Evolutionary conservation across 1,140 invertebrate genomes (phyloP).

Genomic region (Euwallacea fornicatus): DNA sequence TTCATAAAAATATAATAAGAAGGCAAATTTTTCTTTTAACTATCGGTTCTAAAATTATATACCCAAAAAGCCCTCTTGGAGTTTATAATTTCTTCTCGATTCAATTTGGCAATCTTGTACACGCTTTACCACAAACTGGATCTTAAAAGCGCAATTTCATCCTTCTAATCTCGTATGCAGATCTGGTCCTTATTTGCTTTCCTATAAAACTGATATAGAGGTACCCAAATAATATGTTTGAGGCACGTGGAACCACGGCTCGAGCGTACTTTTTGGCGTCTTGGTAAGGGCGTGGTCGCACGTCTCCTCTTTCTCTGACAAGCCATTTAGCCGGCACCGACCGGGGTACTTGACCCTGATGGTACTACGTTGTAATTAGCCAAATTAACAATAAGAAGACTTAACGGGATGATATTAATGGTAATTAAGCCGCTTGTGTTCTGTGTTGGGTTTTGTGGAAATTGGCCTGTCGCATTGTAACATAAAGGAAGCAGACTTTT

Average conservation of each 20-base stretch:
- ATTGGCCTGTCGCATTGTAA: neutral
- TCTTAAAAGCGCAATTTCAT: no score
- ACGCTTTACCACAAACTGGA: no score
- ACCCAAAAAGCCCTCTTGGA: no score
- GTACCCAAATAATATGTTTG: constrained; percentile 16
- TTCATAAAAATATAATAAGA: no score
- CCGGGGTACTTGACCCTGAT: constrained; percentile 27
- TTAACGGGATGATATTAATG: constrained; percentile 22
- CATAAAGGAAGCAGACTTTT: no score
- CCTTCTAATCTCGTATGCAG: constrained; percentile 23
- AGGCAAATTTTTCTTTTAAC: no score
- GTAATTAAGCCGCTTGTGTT: constrained; percentile 28
- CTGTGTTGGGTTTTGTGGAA: constrained; percentile 14
- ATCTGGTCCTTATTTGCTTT: constrained; percentile 13
- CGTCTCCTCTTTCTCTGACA: constrained; percentile 21
- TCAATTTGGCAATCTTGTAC: no score
- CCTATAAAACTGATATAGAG: constrained; percentile 1
- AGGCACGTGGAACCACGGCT: constrained; percentile 19
- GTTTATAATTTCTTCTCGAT: no score
- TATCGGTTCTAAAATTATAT: no score
- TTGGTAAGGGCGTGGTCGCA: constrained; percentile 26
- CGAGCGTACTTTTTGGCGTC: constrained; percentile 30
- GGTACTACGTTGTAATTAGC: constrained; percentile 34
- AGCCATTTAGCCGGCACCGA: constrained; percentile 22
- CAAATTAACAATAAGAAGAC: constrained; percentile 35